These are phyloP conservation scores for Lasioglossum calceatum DNA, from an alignment of 2,888 invertebrate genomes.

Conservation along the genomic window DNA sequence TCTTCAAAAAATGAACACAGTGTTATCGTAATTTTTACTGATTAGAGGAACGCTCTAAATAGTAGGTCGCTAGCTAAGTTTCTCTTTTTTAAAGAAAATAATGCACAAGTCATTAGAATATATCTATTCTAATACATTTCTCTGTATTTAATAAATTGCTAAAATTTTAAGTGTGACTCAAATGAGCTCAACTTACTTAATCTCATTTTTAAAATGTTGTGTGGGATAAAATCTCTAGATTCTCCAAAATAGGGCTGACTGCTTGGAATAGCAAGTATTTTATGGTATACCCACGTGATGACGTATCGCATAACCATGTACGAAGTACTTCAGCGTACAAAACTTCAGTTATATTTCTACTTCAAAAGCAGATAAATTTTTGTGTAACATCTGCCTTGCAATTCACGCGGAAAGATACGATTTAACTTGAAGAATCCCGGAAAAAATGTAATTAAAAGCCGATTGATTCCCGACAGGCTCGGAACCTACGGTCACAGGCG, in stretches of 20 bases:
- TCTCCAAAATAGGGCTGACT: no score
- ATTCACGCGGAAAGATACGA: neutral
- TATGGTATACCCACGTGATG: no score
- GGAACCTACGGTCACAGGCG: neutral
- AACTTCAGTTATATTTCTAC: neutral
- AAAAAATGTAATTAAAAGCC: neutral
- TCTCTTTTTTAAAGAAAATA: neutral
- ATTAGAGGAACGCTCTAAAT: neutral
- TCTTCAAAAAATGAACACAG: neutral
- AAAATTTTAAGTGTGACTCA: neutral
- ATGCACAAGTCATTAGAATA: no score
- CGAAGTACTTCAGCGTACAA: neutral
- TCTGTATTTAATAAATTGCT: no score
- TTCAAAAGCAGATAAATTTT: neutral
- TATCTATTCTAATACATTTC: no score
- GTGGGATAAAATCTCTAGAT: neutral
- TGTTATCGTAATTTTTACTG: neutral
- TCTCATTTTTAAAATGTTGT: neutral
- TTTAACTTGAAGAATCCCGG: neutral
- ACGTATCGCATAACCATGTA: no score
- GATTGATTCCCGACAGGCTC: neutral
- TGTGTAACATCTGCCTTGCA: neutral
- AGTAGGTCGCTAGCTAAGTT: neutral
- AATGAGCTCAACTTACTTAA: no score
- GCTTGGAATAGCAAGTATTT: no score